A percentile compares a stretch with the other conserved stretches of the same genome.
Conservation (phyloP, 2,113 vertebrate genomes). For the Chauna torquata region DNA sequence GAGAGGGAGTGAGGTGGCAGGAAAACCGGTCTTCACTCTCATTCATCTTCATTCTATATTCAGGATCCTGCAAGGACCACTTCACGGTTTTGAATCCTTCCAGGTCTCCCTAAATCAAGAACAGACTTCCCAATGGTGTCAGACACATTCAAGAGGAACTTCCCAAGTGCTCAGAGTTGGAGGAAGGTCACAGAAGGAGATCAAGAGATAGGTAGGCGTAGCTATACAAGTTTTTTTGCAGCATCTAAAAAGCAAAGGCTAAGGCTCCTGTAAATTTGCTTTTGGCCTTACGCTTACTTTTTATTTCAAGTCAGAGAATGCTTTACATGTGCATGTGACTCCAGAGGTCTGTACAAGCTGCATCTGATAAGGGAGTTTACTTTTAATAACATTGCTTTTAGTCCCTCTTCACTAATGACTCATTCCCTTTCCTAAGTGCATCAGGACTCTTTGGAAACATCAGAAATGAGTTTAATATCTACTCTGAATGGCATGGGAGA, state of each 20-base stretch:
- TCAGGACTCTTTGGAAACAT: not conserved
- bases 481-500: not conserved
- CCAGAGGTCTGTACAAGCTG: not conserved
- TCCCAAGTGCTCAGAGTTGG: not conserved
- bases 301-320: not conserved
- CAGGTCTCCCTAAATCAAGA: not conserved
- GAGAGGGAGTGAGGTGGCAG: not conserved
- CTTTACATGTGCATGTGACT: too few relatives aligned
- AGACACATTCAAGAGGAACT: not conserved
- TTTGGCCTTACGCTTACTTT: not conserved
- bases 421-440: not conserved
- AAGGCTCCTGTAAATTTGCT: not conserved
- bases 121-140: fast-evolving
- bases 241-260: not conserved
- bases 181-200: too few relatives aligned
- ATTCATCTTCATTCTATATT: not conserved
- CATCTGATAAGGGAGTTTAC: not conserved
- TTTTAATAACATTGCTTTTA: not conserved
- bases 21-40: not conserved
- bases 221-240: not conserved
- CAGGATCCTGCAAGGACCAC: not conserved
- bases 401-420: not conserved
- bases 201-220: fast-evolving
- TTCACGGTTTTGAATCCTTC: not conserved
- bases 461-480: not conserved